Evolutionary conservation across 2,113 vertebrate species (phyloP).

Genomic region (Tetrax tetrax): DNA sequence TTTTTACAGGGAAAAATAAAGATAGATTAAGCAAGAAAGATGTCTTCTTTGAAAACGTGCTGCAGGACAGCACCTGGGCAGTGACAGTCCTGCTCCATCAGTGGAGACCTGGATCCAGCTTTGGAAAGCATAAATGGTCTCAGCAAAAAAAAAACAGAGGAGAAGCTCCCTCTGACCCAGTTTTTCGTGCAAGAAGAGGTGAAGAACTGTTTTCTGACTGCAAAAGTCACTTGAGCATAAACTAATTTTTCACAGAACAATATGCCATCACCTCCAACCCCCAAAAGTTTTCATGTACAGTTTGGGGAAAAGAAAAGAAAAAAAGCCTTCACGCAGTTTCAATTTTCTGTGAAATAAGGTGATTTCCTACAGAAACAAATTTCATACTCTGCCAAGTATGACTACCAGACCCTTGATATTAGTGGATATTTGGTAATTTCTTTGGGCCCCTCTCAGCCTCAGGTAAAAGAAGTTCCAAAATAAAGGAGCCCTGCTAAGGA

Average conservation of each 20-base stretch:
- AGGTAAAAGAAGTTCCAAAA: conserved; percentile 20
- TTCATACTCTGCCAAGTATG: not conserved
- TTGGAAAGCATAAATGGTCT: not conserved
- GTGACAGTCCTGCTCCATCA: not conserved
- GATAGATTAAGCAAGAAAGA: not conserved
- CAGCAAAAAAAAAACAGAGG: not conserved
- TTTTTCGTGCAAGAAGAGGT: not conserved
- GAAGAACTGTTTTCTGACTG: not conserved
- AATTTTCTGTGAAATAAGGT: not conserved
- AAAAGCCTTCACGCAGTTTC: not conserved
- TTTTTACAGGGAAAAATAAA: not conserved
- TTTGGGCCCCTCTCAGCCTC: not conserved
- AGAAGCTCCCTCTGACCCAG: not conserved
- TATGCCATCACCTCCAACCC: not conserved
- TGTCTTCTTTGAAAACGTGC: not conserved
- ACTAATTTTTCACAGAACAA: conserved; percentile 11
- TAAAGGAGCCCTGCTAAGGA: not conserved
- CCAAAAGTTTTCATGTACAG: not conserved
- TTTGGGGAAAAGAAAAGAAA: not conserved
- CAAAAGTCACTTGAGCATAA: not conserved
- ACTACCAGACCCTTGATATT: not conserved
- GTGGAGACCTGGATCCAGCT: not conserved
- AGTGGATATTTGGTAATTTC: conserved; percentile 26
- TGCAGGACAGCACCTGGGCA: fast-evolving
- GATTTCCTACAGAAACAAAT: conserved; percentile 40